Percentiles rank a stretch among this genome's conserved stretches.
phyloP scores from a whole-genome alignment of 2,888 invertebrate genomes.

The Lasioglossum leucozonium region DNA sequence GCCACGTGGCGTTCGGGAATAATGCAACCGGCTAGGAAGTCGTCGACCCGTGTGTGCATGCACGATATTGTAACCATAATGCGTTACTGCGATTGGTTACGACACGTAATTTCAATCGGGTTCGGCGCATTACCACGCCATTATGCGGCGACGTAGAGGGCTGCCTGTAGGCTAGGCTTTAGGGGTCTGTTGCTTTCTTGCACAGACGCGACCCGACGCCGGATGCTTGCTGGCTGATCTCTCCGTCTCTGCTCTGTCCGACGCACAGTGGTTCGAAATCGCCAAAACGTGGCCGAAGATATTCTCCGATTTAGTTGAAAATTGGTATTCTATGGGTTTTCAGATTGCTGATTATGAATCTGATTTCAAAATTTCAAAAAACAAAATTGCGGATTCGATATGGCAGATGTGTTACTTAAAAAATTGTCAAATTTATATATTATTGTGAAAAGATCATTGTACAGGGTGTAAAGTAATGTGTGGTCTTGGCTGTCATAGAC shows the following conservation, averaged over 20 bases:
- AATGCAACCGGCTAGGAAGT: conserved; percentile 68
- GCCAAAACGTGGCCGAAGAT: too few relatives aligned
- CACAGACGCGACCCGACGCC: neutral
- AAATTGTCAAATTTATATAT: too few relatives aligned
- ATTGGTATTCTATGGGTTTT: too few relatives aligned
- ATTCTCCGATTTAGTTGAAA: too few relatives aligned
- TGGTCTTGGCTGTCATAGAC: too few relatives aligned
- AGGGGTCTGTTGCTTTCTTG: neutral
- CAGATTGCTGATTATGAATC: too few relatives aligned
- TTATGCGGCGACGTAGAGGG: conserved; percentile 40
- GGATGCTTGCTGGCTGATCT: neutral
- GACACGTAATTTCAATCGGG: conserved; percentile 73
- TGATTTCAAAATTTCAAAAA: too few relatives aligned
- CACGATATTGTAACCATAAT: conserved; percentile 63
- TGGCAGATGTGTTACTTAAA: too few relatives aligned
- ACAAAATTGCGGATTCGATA: too few relatives aligned
- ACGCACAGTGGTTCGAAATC: too few relatives aligned
- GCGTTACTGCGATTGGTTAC: conserved; percentile 63
- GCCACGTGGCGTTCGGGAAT: conserved; percentile 73
- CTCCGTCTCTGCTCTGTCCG: neutral
- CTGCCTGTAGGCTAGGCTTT: neutral
- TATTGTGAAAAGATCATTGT: too few relatives aligned
- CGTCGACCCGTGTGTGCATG: conserved; percentile 40
- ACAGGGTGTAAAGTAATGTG: too few relatives aligned
- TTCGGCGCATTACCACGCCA: conserved; percentile 65